These are phyloP conservation scores for Pelvicachromis taeniatus DNA, from an alignment of 2,113 vertebrate genomes.

Conservation along the genomic window DNA sequence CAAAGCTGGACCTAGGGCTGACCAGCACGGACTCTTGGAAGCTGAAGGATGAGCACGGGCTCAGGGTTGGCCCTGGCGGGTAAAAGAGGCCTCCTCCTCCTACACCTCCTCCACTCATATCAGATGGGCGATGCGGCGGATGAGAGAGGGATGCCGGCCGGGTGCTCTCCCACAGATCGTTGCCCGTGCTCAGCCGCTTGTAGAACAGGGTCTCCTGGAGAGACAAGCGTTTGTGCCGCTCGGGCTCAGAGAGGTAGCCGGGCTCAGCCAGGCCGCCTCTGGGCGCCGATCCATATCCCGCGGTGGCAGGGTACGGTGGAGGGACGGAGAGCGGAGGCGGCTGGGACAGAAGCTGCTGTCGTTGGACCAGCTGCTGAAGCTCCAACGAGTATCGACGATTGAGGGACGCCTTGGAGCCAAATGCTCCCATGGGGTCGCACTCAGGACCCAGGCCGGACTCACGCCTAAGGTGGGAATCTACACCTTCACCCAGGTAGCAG, in stretches of 20 bases:
- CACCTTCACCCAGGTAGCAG: conserved; percentile 66
- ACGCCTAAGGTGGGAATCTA: conserved; percentile 62
- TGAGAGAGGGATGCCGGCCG: conserved; percentile 72
- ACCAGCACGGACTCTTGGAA: conserved; percentile 77
- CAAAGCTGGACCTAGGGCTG: conserved; percentile 83
- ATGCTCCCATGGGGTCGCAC: conserved; percentile 45
- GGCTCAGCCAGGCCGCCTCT: conserved; percentile 54
- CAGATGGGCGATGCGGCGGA: conserved; percentile 60
- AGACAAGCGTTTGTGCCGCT: conserved; percentile 77
- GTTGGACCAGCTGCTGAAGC: conserved; percentile 73
- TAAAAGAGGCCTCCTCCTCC: conserved; percentile 64
- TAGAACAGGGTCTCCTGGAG: conserved; percentile 77
- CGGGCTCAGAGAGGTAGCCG: conserved; percentile 69
- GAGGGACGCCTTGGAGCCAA: conserved; percentile 58
- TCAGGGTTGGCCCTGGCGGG: conserved; percentile 64
- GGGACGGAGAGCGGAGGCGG: conserved; percentile 62
- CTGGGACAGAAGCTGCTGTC: conserved; percentile 75
- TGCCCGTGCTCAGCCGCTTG: conserved; percentile 72
- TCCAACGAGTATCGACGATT: conserved; percentile 77
- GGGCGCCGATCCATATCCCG: conserved; percentile 39
- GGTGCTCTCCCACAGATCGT: conserved; percentile 74
- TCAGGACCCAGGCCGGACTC: conserved; percentile 63
- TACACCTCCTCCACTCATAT: conserved; percentile 36
- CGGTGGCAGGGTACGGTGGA: conserved; percentile 42
- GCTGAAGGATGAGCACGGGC: conserved; percentile 77